Evolutionary conservation across 35 echinoderm and acorn worm genomes (phyloP).

Genomic region (Apostichopus californicus): DNA sequence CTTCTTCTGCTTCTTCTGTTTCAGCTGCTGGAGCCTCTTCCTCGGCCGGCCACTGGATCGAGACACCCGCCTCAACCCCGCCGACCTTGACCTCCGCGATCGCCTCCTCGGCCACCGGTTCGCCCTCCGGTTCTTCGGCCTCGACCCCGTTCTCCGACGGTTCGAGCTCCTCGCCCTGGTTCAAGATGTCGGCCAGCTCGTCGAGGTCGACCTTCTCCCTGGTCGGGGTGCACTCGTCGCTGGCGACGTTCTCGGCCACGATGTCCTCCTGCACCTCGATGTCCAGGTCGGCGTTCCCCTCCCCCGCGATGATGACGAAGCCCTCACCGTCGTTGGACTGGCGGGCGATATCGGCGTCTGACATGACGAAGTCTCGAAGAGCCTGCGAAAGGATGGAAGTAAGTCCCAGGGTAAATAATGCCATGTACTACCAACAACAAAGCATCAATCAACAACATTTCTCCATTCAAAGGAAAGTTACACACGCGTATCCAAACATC

Average conservation of each 20-base stretch:
- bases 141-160: not conserved
- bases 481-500: no score
- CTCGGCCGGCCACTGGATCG: slow-evolving; percentile 28
- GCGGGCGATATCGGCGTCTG: slow-evolving; percentile 56
- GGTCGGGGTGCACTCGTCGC: not conserved
- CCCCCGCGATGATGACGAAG: slow-evolving; percentile 35
- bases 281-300: not conserved
- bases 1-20: not conserved
- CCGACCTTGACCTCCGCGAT: slow-evolving; percentile 46
- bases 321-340: slow-evolving; percentile 29
- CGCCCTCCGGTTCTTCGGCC: not conserved
- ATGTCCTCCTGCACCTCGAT: slow-evolving; percentile 40
- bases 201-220: slow-evolving; percentile 33
- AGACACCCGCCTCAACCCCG: slow-evolving; percentile 3
- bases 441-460: no score
- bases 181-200: slow-evolving; percentile 34
- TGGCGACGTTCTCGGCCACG: slow-evolving; percentile 1
- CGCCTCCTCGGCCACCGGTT: slow-evolving; percentile 21
- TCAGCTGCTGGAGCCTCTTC: not conserved
- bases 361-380: slow-evolving; percentile 50
- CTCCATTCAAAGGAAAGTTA: not conserved
- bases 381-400: slow-evolving; percentile 46
- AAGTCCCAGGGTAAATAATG: slow-evolving; percentile 32
- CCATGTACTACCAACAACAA: no score
- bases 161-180: not conserved